Evolutionary conservation across 2,797 vertebrate species (phyloP), one percentile per base, ranked within the genome.

Genomic region (Spea hammondii): DNA sequence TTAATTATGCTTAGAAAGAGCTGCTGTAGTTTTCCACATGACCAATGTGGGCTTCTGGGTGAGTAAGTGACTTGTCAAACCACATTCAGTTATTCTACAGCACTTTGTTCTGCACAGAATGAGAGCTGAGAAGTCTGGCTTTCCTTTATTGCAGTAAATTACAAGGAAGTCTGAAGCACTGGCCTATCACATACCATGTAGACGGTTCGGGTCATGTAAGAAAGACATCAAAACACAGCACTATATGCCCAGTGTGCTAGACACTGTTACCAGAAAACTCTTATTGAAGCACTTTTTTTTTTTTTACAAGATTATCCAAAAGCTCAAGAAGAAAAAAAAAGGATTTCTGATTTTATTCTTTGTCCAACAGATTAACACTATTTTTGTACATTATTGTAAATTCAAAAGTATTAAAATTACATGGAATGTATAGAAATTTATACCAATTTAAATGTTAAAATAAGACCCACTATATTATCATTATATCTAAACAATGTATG

Each of bases 81-180:
- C 57, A 14, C 48, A 47, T 57, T 65, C 77, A 78, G 69, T 57
- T 66, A 54, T 51, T 66, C 14, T 11, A 51, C 65, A 73, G 77
- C 50, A 79, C 54, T 68, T 74, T 65, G 60, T 65, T 68, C 65
- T 68, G 65, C 47, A 48, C 12, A 48, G 12, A 68, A 68, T 48
- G 47, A 49, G 5, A 48, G 11, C 46, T 4, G 14, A 73, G 72
- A 67, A 50, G 46, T 79, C 77, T 78, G 51, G 49, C 54, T 12
- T 78, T 72, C 51, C 72, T 73, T 79, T 73, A 46, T 79, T 79
- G 14, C 8, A 68, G 44, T 78, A 78, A 78, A 78, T 78, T 72
- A 72, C 54, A 67, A 70, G 77, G 77, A 78, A 78, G 77, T 72
- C 77, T 72, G 51, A 72, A 65, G 62, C 70, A 55, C 64, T 65